Evolutionary conservation across 2,113 vertebrate genomes (phyloP).

Genomic region (Cacatua alba): DNA sequence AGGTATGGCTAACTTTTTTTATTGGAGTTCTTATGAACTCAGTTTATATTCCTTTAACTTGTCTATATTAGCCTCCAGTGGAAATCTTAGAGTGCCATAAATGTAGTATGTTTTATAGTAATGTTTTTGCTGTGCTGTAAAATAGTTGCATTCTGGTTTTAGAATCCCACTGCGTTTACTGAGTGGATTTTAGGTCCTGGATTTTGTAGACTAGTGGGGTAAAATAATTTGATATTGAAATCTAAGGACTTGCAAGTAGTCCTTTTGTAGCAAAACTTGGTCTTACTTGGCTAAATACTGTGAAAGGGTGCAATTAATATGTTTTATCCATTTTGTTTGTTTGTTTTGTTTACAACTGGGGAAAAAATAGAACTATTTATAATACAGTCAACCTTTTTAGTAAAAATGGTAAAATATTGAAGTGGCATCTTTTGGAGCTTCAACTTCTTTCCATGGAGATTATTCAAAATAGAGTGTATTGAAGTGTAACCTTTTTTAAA

Average conservation of each 20-base stretch:
- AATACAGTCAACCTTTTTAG: not conserved
- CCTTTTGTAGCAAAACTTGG: not conserved
- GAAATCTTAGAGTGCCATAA: not conserved
- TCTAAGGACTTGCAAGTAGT: not conserved
- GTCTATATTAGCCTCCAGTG: not conserved
- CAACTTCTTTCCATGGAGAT: not conserved
- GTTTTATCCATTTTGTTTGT: not conserved
- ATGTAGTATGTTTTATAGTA: not conserved
- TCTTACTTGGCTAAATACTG: not conserved
- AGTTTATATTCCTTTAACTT: not conserved
- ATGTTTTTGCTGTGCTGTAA: not conserved
- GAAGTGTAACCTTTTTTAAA: not conserved
- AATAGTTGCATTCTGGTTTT: not conserved
- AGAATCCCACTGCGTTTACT: not conserved
- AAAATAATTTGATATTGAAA: not conserved
- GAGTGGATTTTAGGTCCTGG: not conserved
- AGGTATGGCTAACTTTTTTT: not conserved
- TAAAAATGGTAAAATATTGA: not conserved
- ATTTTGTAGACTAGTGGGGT: not conserved
- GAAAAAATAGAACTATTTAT: not conserved
- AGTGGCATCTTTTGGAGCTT: not conserved
- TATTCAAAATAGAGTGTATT: not conserved
- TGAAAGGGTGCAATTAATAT: not conserved
- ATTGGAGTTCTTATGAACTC: not conserved
- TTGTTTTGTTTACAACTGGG: not conserved